Conservation (phyloP, 1,140 invertebrate species). For the Sitobion miscanthi region DNA sequence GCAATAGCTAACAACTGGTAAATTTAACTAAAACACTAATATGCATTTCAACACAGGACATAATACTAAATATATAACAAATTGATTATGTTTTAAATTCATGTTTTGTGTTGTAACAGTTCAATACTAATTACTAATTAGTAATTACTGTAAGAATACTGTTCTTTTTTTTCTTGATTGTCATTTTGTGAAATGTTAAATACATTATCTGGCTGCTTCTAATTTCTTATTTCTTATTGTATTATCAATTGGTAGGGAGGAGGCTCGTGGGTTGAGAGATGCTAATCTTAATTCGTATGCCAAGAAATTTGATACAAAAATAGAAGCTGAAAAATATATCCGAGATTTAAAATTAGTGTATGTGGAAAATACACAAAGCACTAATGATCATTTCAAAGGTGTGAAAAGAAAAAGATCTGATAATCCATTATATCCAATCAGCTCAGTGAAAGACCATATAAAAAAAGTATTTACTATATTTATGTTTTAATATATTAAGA, state of each 20-base stretch:
- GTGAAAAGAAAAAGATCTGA: conserved; percentile 23
- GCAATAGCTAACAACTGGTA: conserved; percentile 23
- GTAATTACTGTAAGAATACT: background rate
- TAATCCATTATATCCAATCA: background rate
- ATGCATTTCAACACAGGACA: background rate
- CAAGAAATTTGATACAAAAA: conserved; percentile 7
- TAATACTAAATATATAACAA: background rate
- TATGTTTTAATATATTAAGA: background rate
- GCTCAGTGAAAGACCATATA: background rate
- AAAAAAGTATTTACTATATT: background rate
- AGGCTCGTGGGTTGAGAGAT: background rate
- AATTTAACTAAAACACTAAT: background rate
- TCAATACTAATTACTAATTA: background rate
- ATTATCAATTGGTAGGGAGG: background rate
- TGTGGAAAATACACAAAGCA: background rate
- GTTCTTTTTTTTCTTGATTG: too few relatives aligned
- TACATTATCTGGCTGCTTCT: too few relatives aligned
- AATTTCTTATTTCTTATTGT: background rate
- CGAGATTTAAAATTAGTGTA: background rate
- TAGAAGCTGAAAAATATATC: conserved; percentile 24
- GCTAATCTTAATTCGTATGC: background rate
- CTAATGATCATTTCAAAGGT: background rate
- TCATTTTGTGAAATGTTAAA: too few relatives aligned
- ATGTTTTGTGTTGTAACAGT: background rate
- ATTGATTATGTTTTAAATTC: background rate